These are phyloP conservation scores for Potamarius usumacintae DNA, from an alignment of 2,113 vertebrate genomes.

Conservation along the genomic window DNA sequence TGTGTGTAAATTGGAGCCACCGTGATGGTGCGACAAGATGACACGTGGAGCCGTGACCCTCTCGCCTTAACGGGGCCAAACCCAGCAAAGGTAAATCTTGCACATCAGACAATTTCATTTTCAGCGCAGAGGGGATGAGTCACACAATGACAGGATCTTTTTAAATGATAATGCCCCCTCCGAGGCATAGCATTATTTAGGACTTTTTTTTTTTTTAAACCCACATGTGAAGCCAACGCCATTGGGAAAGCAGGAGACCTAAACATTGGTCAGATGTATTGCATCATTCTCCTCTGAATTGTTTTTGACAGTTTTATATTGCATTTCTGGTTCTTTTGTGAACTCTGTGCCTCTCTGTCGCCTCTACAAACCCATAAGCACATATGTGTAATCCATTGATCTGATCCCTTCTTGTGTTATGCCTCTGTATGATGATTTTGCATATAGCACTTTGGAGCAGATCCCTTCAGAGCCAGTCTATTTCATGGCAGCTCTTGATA, in stretches of 20 bases:
- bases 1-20: constrained; percentile 78
- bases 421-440: constrained; percentile 42
- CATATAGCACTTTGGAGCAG: constrained; percentile 50
- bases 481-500: constrained; percentile 67
- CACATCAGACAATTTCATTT: constrained; percentile 86
- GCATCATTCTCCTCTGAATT: neutral
- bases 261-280: constrained; percentile 33
- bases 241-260: constrained; percentile 39
- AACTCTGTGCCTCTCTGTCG: neutral
- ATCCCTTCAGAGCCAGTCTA: constrained; percentile 59
- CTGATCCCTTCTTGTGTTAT: constrained; percentile 22
- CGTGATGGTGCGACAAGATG: constrained; percentile 74
- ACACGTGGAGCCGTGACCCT: constrained; percentile 78
- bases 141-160: constrained; percentile 78
- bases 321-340: neutral
- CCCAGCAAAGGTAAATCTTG: constrained; percentile 79
- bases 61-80: constrained; percentile 73
- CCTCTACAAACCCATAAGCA: constrained; percentile 39
- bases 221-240: constrained; percentile 43
- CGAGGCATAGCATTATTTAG: constrained; percentile 70
- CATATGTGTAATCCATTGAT: constrained; percentile 46
- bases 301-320: constrained; percentile 4
- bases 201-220: constrained; percentile 25
- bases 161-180: constrained; percentile 79
- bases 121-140: constrained; percentile 77